A percentile compares a stretch with the other conserved stretches of the same genome.
These are phyloP conservation scores for Teinopalpus imperialis DNA, from an alignment of 2,888 invertebrate species.

Conservation along the genomic window DNA sequence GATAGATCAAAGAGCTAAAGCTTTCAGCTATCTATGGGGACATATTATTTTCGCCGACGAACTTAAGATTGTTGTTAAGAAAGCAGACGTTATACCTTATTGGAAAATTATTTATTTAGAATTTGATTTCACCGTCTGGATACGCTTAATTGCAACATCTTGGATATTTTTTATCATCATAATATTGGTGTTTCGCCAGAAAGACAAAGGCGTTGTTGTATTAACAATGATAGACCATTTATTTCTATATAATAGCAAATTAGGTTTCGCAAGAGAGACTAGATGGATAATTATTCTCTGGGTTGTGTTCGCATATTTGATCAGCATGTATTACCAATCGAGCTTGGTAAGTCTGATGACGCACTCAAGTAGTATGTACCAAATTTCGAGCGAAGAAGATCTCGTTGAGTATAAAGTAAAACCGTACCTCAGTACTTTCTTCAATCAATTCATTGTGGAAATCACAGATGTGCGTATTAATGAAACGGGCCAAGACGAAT, in stretches of 20 bases:
- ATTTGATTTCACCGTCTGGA: conserved; percentile 44
- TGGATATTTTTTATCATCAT: conserved; percentile 37
- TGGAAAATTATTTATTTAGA: conserved; percentile 47
- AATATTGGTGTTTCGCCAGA: conserved; percentile 28
- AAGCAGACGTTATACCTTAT: conserved; percentile 34
- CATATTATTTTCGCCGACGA: conserved; percentile 45
- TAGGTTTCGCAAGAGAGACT: conserved; percentile 30
- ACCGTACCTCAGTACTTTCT: conserved; percentile 46
- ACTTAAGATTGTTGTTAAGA: conserved; percentile 43
- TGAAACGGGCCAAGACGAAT: neutral
- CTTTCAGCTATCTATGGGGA: conserved; percentile 42
- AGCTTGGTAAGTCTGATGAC: conserved; percentile 45
- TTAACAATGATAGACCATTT: conserved; percentile 43
- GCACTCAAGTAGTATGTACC: conserved; percentile 42
- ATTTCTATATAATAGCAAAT: conserved; percentile 37
- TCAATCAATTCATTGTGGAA: neutral
- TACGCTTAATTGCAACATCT: conserved; percentile 36
- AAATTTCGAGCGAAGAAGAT: conserved; percentile 41
- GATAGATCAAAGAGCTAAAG: conserved; percentile 32
- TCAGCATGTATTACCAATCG: conserved; percentile 46
- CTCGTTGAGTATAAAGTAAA: conserved; percentile 38
- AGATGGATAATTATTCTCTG: conserved; percentile 43
- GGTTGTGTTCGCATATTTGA: conserved; percentile 50
- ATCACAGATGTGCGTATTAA: neutral
- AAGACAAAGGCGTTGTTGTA: conserved; percentile 37